A percentile compares a stretch with the other conserved stretches of the same genome.
These are phyloP conservation scores for Miniopterus natalensis DNA, from an alignment of 2,113 vertebrate genomes.

Conservation along the genomic window DNA sequence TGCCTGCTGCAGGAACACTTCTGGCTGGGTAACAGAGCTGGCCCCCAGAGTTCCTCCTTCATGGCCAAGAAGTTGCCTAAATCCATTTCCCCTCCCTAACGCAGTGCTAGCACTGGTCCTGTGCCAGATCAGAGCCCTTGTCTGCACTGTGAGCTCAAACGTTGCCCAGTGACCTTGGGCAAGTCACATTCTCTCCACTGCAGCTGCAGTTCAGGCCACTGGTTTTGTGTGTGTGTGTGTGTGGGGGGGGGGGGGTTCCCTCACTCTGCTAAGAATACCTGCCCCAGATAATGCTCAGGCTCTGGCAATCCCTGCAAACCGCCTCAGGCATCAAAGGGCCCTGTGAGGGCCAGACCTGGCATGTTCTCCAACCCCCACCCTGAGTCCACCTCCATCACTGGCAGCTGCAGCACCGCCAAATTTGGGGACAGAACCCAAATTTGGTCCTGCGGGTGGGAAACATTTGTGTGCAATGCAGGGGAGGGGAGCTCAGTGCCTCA, in stretches of 20 bases:
- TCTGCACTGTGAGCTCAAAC: not conserved
- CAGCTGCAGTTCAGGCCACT: constrained; percentile 48
- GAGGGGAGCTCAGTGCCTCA: constrained; percentile 55
- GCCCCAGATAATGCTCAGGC: constrained; percentile 81
- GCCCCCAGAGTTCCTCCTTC: not conserved
- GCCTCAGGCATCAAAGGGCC: constrained; percentile 69
- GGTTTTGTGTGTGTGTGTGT: not conserved
- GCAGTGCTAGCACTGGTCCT: not conserved
- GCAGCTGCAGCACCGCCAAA: constrained; percentile 29
- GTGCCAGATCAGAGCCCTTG: not conserved
- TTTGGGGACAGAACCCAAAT: constrained; percentile 62
- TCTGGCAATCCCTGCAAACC: constrained; percentile 65
- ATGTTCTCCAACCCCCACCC: not conserved
- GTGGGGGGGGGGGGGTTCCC: not conserved
- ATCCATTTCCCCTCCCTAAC: not conserved
- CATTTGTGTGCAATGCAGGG: constrained; percentile 75
- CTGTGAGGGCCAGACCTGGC: not conserved
- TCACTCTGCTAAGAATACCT: constrained; percentile 83
- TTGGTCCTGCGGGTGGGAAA: constrained; percentile 45
- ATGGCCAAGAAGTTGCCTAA: not conserved
- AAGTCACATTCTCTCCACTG: constrained; percentile 65
- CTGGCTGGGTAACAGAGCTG: not conserved
- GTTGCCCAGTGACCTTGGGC: constrained; percentile 81
- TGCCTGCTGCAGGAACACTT: not conserved
- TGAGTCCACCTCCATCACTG: constrained; percentile 11